Evolutionary conservation across 2,113 vertebrate genomes (phyloP).

Genomic region (Ceuthmochares aereus): DNA sequence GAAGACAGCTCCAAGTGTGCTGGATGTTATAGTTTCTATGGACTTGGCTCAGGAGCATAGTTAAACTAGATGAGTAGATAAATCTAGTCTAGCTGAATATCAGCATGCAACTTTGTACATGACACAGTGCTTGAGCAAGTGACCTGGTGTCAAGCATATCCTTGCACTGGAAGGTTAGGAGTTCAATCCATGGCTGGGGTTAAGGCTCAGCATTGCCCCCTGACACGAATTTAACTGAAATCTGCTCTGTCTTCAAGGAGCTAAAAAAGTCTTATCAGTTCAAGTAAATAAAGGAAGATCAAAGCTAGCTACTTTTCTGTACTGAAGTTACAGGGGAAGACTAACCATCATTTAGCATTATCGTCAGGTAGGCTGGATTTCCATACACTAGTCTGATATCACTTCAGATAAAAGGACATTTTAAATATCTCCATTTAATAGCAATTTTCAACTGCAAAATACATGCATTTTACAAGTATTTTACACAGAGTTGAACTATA

Average conservation of each 20-base stretch:
- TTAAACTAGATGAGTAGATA: not conserved
- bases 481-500: not conserved
- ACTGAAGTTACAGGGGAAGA: not conserved
- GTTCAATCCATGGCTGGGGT: not conserved
- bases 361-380: not conserved
- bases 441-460: not conserved
- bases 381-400: not conserved
- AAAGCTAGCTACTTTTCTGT: constrained; percentile 33
- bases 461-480: not conserved
- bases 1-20: not conserved
- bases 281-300: constrained; percentile 45
- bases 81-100: not conserved
- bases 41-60: not conserved
- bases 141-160: not conserved
- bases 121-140: not conserved
- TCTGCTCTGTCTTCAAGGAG: not conserved
- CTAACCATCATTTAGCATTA: not conserved
- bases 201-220: not conserved
- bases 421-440: not conserved
- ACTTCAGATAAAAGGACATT: not conserved
- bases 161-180: constrained; percentile 3
- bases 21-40: not conserved
- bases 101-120: not conserved
- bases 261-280: constrained; percentile 12
- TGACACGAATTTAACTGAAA: constrained; percentile 19